These are phyloP conservation scores for Vicugna pacos DNA, from an alignment of 2,113 vertebrate genomes.

Conservation along the genomic window DNA sequence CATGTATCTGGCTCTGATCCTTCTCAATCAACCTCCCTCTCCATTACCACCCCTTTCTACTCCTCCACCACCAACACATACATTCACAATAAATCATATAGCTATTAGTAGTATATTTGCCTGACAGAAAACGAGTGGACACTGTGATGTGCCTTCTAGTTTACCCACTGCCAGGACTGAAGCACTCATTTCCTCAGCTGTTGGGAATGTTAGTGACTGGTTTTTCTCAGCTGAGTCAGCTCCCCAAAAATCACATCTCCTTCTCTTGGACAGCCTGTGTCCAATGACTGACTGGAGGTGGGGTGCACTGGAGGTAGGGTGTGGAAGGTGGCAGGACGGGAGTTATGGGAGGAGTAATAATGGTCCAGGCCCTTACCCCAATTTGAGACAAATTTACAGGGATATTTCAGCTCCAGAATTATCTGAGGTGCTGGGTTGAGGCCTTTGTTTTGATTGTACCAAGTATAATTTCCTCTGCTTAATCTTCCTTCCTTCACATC, in stretches of 20 bases:
- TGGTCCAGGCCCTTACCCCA: not conserved
- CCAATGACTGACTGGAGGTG: not conserved
- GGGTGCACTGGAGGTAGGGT: too few species aligned
- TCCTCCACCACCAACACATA: not conserved
- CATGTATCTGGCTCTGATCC: not conserved
- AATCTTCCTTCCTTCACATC: not conserved
- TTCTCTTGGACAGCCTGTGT: not conserved
- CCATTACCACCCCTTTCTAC: not conserved
- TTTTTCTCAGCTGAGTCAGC: not conserved
- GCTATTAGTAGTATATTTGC: not conserved
- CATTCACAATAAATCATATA: not conserved
- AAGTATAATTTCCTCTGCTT: not conserved
- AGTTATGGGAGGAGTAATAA: not conserved
- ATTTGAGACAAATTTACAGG: not conserved
- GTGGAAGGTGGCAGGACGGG: too few species aligned
- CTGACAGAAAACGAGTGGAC: not conserved
- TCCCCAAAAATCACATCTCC: not conserved
- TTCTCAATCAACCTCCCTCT: not conserved
- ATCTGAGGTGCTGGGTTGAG: not conserved
- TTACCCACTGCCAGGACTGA: not conserved
- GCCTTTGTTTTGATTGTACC: not conserved
- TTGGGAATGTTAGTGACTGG: not conserved
- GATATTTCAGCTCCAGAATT: not conserved
- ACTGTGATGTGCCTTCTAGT: accelerated
- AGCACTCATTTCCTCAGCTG: not conserved